Evolutionary conservation across 2,888 invertebrate genomes (phyloP), one percentile per base, ranked within the genome.

Genomic region (Cheilosia pagana): DNA sequence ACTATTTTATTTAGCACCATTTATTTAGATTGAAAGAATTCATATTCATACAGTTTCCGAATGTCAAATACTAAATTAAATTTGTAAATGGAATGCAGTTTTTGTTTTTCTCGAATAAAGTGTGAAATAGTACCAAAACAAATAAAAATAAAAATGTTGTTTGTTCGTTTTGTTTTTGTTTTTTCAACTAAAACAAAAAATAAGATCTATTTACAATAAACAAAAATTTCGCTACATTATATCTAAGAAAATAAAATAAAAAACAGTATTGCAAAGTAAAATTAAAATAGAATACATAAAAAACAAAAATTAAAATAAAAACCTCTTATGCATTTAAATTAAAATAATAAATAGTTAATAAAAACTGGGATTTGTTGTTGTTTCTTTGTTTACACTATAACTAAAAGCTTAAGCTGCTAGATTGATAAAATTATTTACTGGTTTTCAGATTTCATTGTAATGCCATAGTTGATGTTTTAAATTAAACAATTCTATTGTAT

Each of bases 151-250:
- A 59, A 63, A 19, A 41, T 19, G 19, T 8, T 41, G 14, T 79
- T 57, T 72, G n/a, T 25, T 19, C 10, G 12, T 28, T 16, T 31
- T 5, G 12, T 21, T 68, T 76, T n/a, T 28, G 10, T 23, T 5
- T n/a, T 19, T 68, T 75, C 52, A 67, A 53, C 53, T 77, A 59
- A 25, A 50, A 50, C 48, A 48, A 16, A 57, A 57, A 57, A 57
- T 74, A 71, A 70, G 74, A 53, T 48, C 16, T 86, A 81, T 82
- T 77, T 77, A 82, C 72, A 86, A 74, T 82, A 74, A 76, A 78
- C 65, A 82, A 78, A 82, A 82, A 82, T 77, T 86, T 74, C 10
- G 82, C 78, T 82, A 86, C 74, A 74, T 82, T 82, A 81, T 39
- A 78, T 65, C 77, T 77, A 81, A 60, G 25, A 71, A 63, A 74